These are phyloP conservation scores for Nansenia antarctica DNA, from an alignment of 2,113 vertebrate genomes.

Conservation along the genomic window DNA sequence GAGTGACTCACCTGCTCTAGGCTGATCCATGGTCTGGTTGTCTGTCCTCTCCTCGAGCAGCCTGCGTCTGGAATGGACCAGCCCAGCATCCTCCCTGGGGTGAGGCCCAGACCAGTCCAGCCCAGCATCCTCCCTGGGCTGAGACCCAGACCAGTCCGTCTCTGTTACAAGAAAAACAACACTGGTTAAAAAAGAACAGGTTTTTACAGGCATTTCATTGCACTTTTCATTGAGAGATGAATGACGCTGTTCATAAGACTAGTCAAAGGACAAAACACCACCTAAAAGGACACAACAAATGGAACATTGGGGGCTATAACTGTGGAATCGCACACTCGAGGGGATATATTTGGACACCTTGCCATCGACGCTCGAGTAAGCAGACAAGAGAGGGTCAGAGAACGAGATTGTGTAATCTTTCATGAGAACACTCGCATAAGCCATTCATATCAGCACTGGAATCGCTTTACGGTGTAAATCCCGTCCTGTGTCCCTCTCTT, in stretches of 20 bases:
- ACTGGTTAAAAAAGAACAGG: neutral
- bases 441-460: conserved; percentile 21
- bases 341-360: conserved; percentile 13
- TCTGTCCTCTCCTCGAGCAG: conserved; percentile 69
- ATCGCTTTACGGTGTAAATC: conserved; percentile 38
- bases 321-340: neutral
- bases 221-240: too few species aligned
- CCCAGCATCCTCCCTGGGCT: conserved; percentile 33
- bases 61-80: conserved; percentile 63
- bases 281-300: neutral
- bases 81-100: conserved; percentile 33
- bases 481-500: conserved; percentile 34
- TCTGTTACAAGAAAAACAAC: conserved; percentile 52
- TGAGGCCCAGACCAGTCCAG: conserved; percentile 42
- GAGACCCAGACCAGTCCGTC: conserved; percentile 44
- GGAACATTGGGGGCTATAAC: too few species aligned
- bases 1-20: conserved; percentile 69
- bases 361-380: neutral
- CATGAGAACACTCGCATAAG: conserved; percentile 32
- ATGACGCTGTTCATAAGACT: neutral
- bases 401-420: conserved; percentile 5
- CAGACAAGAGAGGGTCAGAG: neutral
- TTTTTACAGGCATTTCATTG: neutral
- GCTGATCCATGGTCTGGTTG: conserved; percentile 70
- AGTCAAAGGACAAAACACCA: neutral